A percentile compares a stretch with the other conserved stretches of the same genome.
Conservation (phyloP, 2,888 invertebrate genomes). For the Cheilosia variabilis region DNA sequence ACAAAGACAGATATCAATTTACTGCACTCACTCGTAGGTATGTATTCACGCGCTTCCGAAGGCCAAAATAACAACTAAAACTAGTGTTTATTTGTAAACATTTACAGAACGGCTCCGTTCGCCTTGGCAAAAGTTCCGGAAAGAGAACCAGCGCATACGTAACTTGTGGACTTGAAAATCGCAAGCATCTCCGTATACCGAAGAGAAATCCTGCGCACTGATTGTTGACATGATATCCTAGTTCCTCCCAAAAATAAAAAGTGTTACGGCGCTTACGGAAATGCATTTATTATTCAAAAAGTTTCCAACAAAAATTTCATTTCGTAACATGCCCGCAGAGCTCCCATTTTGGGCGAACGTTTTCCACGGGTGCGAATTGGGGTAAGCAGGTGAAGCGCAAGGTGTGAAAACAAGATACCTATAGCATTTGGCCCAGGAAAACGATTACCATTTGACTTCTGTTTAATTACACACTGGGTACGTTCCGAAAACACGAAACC, state of each 20-base stretch:
- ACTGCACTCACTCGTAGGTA: background rate
- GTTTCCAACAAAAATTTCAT: slow-evolving; percentile 50
- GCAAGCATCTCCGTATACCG: background rate
- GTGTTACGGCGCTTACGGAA: slow-evolving; percentile 38
- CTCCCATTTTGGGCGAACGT: slow-evolving; percentile 19
- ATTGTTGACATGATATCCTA: slow-evolving; percentile 61
- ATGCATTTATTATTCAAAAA: slow-evolving; percentile 67
- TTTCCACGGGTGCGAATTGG: background rate
- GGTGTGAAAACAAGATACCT: slow-evolving; percentile 36
- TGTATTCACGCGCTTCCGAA: background rate
- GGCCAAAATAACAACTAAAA: slow-evolving; percentile 17
- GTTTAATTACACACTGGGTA: slow-evolving; percentile 36
- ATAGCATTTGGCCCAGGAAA: slow-evolving; percentile 7
- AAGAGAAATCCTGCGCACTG: slow-evolving; percentile 67
- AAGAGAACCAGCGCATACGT: background rate
- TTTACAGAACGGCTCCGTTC: slow-evolving; percentile 20
- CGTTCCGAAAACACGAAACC: slow-evolving; percentile 37
- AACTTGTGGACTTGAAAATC: background rate
- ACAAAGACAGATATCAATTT: background rate
- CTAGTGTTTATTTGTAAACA: slow-evolving; percentile 58
- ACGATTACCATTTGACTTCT: slow-evolving; percentile 21
- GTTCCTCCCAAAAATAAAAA: slow-evolving; percentile 38
- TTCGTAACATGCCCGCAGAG: slow-evolving; percentile 43
- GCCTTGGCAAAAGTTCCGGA: slow-evolving; percentile 16
- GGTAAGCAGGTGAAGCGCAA: slow-evolving; percentile 20